A percentile compares a stretch with the other conserved stretches of the same genome.
Conservation (phyloP, 2,797 vertebrate genomes). For the Channallabes apus region DNA sequence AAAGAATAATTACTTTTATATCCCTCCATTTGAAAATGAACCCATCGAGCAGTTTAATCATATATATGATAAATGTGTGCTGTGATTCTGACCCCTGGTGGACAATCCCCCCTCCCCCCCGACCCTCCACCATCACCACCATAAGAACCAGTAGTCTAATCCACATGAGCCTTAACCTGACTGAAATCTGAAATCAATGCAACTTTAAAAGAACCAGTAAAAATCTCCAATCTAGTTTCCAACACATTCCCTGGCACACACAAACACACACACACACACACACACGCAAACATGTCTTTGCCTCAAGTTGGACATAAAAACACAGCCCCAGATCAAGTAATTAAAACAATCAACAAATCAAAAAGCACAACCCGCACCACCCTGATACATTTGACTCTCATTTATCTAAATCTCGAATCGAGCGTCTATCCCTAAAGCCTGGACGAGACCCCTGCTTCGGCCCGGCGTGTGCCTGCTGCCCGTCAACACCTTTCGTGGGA, state of each 20-base stretch:
- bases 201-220: background rate
- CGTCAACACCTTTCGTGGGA: conserved; percentile 49
- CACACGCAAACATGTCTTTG: background rate
- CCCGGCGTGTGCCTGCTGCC: background rate
- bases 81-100: background rate
- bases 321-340: background rate
- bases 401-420: background rate
- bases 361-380: background rate
- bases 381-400: background rate
- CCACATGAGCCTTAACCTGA: background rate
- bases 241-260: background rate
- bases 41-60: background rate
- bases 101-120: background rate
- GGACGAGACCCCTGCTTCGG: background rate
- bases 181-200: background rate
- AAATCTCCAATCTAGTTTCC: background rate
- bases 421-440: background rate
- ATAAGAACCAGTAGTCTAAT: background rate
- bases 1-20: background rate
- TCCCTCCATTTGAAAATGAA: background rate
- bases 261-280: background rate
- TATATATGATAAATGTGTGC: background rate
- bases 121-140: background rate
- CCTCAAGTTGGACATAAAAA: background rate
- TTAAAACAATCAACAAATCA: background rate